Conservation (phyloP, 1,140 invertebrate species). For the Aphelinus certus region DNA sequence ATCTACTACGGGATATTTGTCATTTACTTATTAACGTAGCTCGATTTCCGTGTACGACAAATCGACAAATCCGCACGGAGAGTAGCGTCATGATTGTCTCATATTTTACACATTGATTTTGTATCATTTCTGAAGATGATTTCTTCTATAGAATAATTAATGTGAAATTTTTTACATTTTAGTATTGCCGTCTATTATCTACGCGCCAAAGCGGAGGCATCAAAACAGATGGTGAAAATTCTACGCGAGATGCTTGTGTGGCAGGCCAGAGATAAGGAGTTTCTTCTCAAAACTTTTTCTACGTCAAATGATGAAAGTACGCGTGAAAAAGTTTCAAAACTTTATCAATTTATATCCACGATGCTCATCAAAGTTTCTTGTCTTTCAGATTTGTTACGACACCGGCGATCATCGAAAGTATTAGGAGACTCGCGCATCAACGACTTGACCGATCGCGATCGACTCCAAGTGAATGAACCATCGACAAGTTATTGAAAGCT, state of each 20-base stretch:
- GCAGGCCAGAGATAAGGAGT: constrained; percentile 80
- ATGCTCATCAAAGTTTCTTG: too few species aligned
- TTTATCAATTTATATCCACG: too few species aligned
- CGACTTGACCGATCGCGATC: neutral
- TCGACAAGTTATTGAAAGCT: constrained; percentile 28
- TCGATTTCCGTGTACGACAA: too few species aligned
- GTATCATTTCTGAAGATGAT: too few species aligned
- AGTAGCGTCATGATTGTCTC: too few species aligned
- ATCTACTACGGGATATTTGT: too few species aligned
- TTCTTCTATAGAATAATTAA: too few species aligned
- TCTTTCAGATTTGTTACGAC: constrained; percentile 12
- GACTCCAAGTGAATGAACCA: neutral
- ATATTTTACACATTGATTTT: too few species aligned
- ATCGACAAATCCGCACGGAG: too few species aligned
- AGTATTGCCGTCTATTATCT: constrained; percentile 77
- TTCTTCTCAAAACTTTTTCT: constrained; percentile 70
- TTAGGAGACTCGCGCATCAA: neutral
- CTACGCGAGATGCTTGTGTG: constrained; percentile 75
- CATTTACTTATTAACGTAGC: too few species aligned
- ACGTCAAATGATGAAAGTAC: constrained; percentile 4
- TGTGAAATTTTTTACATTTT: constrained; percentile 25
- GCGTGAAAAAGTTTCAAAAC: neutral
- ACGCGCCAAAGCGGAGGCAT: constrained; percentile 71
- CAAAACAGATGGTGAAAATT: constrained; percentile 71
- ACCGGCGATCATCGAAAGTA: constrained; percentile 11